Percentiles rank a stretch among this genome's conserved stretches.
Evolutionary conservation across 2,113 vertebrate genomes (phyloP).

Genomic region (Perca flavescens): DNA sequence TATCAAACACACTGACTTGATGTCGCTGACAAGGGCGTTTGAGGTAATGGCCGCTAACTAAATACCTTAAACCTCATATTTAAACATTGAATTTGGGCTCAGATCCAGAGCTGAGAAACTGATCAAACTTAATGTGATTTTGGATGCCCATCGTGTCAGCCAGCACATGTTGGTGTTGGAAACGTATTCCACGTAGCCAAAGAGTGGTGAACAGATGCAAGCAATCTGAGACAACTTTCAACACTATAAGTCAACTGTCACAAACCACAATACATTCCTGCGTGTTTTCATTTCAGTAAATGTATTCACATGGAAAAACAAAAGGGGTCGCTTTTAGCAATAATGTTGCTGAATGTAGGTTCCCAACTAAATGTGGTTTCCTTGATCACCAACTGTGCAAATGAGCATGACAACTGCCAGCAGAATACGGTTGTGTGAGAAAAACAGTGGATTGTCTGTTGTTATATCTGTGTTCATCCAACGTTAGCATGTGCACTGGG

Average conservation of each 20-base stretch:
- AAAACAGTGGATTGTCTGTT: neutral
- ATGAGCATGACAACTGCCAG: neutral
- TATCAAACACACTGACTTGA: conserved; percentile 9
- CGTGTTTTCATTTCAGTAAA: conserved; percentile 58
- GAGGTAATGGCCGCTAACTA: conserved; percentile 27
- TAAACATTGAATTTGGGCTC: conserved; percentile 4
- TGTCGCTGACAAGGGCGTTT: conserved; percentile 42
- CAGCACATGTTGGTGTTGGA: conserved; percentile 57
- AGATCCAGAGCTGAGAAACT: conserved; percentile 32
- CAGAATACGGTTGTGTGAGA: conserved; percentile 10
- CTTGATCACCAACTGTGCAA: neutral
- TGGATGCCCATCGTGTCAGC: conserved; percentile 51
- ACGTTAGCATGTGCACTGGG: conserved; percentile 4
- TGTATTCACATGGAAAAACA: conserved; percentile 38
- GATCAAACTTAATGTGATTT: conserved; percentile 40
- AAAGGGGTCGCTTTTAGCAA: conserved; percentile 30
- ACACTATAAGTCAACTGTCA: conserved; percentile 59
- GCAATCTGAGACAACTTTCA: conserved; percentile 66
- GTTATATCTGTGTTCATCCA: conserved; percentile 1
- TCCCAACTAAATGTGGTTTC: neutral
- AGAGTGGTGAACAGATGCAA: conserved; percentile 60
- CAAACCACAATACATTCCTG: conserved; percentile 63
- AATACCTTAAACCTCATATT: conserved; percentile 13
- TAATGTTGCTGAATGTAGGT: conserved; percentile 3
- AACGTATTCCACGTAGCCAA: conserved; percentile 46